Conservation (phyloP, 2,113 vertebrate genomes). For the Ptilorrhoa leucosticta region DNA sequence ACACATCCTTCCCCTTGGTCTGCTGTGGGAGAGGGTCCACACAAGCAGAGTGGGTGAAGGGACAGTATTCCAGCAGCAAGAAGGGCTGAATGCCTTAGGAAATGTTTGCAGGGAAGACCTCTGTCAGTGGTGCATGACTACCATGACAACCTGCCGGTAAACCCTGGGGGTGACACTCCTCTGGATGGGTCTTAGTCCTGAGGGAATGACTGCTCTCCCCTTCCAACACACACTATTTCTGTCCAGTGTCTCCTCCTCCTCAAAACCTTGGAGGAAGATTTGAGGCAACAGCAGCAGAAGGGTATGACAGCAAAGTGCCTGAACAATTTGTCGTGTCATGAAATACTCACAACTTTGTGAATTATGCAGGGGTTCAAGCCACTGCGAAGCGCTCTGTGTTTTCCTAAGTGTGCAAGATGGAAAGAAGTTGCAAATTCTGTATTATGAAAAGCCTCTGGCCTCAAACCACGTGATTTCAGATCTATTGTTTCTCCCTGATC, state of each 20-base stretch:
- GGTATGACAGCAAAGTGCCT: not conserved
- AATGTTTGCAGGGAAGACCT: not conserved
- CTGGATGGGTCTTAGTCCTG: not conserved
- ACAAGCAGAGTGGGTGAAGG: not conserved
- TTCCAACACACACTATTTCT: not conserved
- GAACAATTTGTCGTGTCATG: not conserved
- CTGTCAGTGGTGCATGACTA: not conserved
- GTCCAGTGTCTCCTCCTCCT: not conserved
- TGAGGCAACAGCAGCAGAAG: not conserved
- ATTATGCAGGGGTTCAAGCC: not conserved
- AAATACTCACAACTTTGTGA: not conserved
- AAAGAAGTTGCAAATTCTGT: conserved; percentile 4
- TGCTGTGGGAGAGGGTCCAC: not conserved
- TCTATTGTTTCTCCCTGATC: not conserved
- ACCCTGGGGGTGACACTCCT: not conserved
- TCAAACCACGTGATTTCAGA: not conserved
- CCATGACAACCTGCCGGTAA: not conserved
- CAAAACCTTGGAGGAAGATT: not conserved
- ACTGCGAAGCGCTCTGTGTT: not conserved
- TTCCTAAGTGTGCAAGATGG: not conserved
- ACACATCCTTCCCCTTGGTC: not conserved
- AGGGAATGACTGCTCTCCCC: not conserved
- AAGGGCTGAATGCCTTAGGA: not conserved
- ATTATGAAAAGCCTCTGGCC: not conserved
- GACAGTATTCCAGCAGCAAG: not conserved